These are phyloP conservation scores for Perizoma flavofasciatum DNA, from an alignment of 2,888 invertebrate species.

Conservation along the genomic window DNA sequence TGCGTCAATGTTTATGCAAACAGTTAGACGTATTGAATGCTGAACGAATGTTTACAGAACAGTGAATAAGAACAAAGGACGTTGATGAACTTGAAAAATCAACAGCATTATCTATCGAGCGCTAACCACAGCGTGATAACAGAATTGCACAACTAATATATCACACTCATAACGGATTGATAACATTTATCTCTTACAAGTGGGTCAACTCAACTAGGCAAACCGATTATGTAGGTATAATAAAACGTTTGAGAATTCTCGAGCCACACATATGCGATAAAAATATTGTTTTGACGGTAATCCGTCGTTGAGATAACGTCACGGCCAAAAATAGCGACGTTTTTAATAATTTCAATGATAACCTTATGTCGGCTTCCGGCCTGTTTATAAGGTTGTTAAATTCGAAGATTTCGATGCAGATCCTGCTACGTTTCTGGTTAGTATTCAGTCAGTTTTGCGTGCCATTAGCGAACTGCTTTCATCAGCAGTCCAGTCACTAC, in stretches of 20 bases:
- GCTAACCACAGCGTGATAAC: slow-evolving; percentile 56
- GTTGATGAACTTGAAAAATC: slow-evolving; percentile 64
- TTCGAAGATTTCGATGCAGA: slow-evolving; percentile 71
- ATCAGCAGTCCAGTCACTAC: too few species aligned
- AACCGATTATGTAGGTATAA: slow-evolving; percentile 49
- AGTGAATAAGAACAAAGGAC: slow-evolving; percentile 55
- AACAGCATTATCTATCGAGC: slow-evolving; percentile 54
- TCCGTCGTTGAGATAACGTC: slow-evolving; percentile 45
- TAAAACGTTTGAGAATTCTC: slow-evolving; percentile 40
- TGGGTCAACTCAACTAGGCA: slow-evolving; percentile 66
- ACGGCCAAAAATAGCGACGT: slow-evolving; percentile 41
- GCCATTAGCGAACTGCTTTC: slow-evolving; percentile 37
- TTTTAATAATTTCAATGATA: slow-evolving; percentile 23
- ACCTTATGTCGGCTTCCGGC: slow-evolving; percentile 45
- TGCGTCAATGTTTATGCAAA: slow-evolving; percentile 59
- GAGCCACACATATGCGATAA: slow-evolving; percentile 41
- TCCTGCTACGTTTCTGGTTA: slow-evolving; percentile 66
- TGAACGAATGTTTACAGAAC: slow-evolving; percentile 54
- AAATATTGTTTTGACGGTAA: slow-evolving; percentile 46
- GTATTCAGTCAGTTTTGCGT: slow-evolving; percentile 72
- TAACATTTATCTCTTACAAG: slow-evolving; percentile 69
- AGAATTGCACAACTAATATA: slow-evolving; percentile 70
- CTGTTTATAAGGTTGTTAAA: slow-evolving; percentile 61
- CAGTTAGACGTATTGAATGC: slow-evolving; percentile 45
- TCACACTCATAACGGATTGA: slow-evolving; percentile 60